phyloP scores from a whole-genome alignment of 1,140 invertebrate genomes.

The Aphis craccivora region DNA sequence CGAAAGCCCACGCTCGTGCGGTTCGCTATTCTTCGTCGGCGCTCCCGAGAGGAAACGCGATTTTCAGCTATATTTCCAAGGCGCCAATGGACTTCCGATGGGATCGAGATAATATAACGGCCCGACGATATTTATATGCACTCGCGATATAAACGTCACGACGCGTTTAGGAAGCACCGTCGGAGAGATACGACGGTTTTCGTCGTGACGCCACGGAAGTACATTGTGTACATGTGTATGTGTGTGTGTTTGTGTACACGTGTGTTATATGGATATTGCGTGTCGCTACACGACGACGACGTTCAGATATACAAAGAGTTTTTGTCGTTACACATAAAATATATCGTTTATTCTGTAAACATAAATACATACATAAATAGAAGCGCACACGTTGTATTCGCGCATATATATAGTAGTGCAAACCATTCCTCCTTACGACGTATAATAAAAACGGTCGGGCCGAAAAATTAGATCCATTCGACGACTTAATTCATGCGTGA shows the following conservation, averaged over 20 bases:
- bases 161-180: constrained; percentile 26
- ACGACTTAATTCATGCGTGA: background rate
- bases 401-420: too few species aligned
- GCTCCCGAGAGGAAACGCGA: constrained; percentile 46
- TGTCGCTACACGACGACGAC: background rate
- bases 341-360: background rate
- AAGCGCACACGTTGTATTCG: background rate
- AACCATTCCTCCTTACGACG: background rate
- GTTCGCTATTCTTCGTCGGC: background rate
- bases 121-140: constrained; percentile 21
- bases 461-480: background rate
- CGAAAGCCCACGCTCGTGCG: background rate
- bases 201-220: constrained; percentile 48
- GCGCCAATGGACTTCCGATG: constrained; percentile 57
- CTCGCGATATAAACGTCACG: constrained; percentile 48
- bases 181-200: constrained; percentile 42
- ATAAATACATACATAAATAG: background rate
- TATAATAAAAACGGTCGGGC: background rate
- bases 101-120: constrained; percentile 48
- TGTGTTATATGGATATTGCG: background rate
- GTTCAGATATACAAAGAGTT: constrained; percentile 36
- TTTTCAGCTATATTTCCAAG: constrained; percentile 56
- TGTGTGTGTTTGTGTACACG: background rate
- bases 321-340: constrained; percentile 25
- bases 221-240: background rate